Evolutionary conservation across 1,140 invertebrate genomes (phyloP).

Genomic region (Ectropis grisescens): DNA sequence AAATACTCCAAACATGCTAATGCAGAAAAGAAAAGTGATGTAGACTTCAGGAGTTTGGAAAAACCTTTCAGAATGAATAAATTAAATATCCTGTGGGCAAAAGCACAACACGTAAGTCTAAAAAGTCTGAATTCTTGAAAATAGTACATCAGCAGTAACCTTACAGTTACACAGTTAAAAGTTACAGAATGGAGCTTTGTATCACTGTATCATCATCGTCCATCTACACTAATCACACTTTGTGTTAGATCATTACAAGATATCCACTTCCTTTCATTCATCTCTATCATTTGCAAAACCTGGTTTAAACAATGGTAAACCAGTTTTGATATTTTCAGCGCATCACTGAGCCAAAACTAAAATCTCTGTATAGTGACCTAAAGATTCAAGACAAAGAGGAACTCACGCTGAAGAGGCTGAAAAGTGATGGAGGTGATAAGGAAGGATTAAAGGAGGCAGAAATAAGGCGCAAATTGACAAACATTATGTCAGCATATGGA

Average conservation of each 20-base stretch:
- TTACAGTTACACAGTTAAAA: too few species aligned
- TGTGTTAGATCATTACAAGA: too few species aligned
- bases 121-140: too few species aligned
- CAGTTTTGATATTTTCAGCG: slow-evolving; percentile 78
- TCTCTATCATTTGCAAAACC: too few species aligned
- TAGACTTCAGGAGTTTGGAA: slow-evolving; percentile 73
- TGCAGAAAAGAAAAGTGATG: slow-evolving; percentile 54
- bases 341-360: slow-evolving; percentile 85
- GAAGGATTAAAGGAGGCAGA: slow-evolving; percentile 89
- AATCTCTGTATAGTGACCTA: slow-evolving; percentile 88
- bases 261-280: too few species aligned
- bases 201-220: too few species aligned
- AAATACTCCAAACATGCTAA: slow-evolving; percentile 76
- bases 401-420: slow-evolving; percentile 84
- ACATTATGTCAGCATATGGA: slow-evolving; percentile 86
- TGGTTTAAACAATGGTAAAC: too few species aligned
- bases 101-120: slow-evolving; percentile 80
- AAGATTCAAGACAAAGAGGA: slow-evolving; percentile 95
- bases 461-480: slow-evolving; percentile 83
- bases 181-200: too few species aligned
- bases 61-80: slow-evolving; percentile 89
- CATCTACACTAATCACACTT: too few species aligned
- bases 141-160: too few species aligned
- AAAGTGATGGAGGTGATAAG: slow-evolving; percentile 86
- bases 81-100: slow-evolving; percentile 86